Evolutionary conservation across 2,888 invertebrate species (phyloP), one percentile per base, ranked within the genome.

Genomic region (Steinernema hermaphroditum): DNA sequence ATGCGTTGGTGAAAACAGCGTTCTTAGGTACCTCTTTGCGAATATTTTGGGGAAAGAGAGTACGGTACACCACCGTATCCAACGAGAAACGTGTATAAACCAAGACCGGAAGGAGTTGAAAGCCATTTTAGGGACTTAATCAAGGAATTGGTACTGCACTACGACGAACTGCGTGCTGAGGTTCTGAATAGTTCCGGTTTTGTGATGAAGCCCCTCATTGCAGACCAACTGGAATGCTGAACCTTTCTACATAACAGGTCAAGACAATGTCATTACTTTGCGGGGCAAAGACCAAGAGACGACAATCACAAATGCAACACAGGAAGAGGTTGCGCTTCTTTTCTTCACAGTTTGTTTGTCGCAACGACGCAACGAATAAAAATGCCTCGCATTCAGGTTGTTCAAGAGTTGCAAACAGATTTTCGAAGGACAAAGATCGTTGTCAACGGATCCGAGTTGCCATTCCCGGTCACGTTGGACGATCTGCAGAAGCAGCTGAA

Each of bases 31-130:
- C 49, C 44, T 43, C 12, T 4, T 0, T 29, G n/a, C 8, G 50
- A 24, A n/a, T 72, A 49, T 22, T 49, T 34, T 16, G 72, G 72
- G 19, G 37, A 24, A 27, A 24, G 50, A 19, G 68, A 72, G 27
- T 46, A 34, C 22, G 19, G 41, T 32, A 37, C 24, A 1, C 49
- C 43, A 14, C 68, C 72, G 4, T 72, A 16, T 22, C 72, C 44
- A 32, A 72, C 72, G 9, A 34, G 72, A 14, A 44, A 68, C 14
- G 29, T 32, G 22, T 72, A 72, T 46, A 50, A 41, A 8, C 62
- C 62, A 14, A 24, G 62, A 4, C 62, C 62, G 14, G 62, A 62
- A 27, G 29, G 29, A 14, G 62, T 62, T 2, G 62, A 62, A 32
- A 4, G 16, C 8, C 32, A 62, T 16, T 62, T 62, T 16, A 6